Conservation (phyloP, 2,888 invertebrate genomes). For the Macrophya annulata region DNA sequence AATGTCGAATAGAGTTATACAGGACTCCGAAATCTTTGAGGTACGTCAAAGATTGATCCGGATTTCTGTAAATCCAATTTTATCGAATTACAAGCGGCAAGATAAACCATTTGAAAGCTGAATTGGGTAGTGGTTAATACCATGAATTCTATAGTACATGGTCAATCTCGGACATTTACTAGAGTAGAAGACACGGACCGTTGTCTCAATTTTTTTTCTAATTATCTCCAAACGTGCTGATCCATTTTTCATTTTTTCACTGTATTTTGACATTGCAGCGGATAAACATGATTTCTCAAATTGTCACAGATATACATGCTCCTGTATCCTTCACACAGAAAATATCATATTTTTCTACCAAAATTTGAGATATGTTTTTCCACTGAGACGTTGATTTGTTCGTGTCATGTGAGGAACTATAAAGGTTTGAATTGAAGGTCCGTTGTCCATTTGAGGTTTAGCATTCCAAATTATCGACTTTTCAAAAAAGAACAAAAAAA, state of each 20-base stretch:
- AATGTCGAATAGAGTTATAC: background rate
- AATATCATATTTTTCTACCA: too few relatives aligned
- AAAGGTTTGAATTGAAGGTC: background rate
- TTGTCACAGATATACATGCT: too few relatives aligned
- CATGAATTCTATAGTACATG: background rate
- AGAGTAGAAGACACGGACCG: background rate
- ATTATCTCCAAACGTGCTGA: background rate
- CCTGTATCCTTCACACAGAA: too few relatives aligned
- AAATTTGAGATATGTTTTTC: too few relatives aligned
- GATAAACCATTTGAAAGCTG: background rate
- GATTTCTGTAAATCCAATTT: background rate
- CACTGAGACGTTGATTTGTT: background rate
- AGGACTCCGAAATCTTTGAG: background rate
- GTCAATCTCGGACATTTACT: background rate
- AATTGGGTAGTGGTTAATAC: constrained; percentile 5
- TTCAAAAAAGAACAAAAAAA: background rate
- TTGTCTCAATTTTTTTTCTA: background rate
- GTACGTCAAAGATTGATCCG: background rate
- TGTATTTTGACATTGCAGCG: background rate
- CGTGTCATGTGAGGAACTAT: background rate
- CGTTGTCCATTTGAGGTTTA: background rate
- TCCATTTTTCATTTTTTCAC: too few relatives aligned
- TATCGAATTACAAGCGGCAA: background rate
- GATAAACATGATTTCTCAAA: too few relatives aligned
- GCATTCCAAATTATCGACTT: background rate